Evolutionary conservation across 2,888 invertebrate species (phyloP).

Genomic region (Tinea trinotella): DNA sequence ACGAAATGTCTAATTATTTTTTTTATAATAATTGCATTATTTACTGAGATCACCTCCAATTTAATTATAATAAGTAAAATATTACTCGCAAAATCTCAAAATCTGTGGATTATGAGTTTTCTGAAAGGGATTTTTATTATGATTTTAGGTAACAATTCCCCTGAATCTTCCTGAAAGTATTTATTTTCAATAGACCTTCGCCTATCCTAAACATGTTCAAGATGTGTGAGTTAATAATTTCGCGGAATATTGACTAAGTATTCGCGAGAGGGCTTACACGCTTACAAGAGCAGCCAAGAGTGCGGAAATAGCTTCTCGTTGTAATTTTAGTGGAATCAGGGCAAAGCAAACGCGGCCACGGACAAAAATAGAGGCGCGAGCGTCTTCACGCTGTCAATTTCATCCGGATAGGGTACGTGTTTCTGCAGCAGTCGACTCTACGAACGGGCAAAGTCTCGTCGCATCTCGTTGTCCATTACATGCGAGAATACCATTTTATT

Average conservation of each 20-base stretch:
- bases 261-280: conserved; percentile 41
- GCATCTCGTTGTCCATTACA: neutral
- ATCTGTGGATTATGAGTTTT: no score
- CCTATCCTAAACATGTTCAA: no score
- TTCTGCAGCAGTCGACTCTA: conserved; percentile 32
- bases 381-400: conserved; percentile 57
- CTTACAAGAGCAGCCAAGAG: conserved; percentile 26
- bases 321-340: conserved; percentile 72
- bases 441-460: neutral
- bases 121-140: no score
- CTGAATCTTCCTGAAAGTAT: no score
- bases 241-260: conserved; percentile 18
- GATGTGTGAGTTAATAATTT: neutral
- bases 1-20: no score
- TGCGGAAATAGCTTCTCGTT: conserved; percentile 68
- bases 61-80: no score
- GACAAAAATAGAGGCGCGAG: conserved; percentile 64
- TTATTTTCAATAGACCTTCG: no score
- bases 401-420: conserved; percentile 64
- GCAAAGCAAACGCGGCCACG: conserved; percentile 68
- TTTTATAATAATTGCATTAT: no score
- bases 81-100: no score
- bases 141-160: no score
- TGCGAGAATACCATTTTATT: neutral
- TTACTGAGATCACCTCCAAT: no score